phyloP scores from a whole-genome alignment of 2,113 vertebrate genomes.

The Willisornis vidua region DNA sequence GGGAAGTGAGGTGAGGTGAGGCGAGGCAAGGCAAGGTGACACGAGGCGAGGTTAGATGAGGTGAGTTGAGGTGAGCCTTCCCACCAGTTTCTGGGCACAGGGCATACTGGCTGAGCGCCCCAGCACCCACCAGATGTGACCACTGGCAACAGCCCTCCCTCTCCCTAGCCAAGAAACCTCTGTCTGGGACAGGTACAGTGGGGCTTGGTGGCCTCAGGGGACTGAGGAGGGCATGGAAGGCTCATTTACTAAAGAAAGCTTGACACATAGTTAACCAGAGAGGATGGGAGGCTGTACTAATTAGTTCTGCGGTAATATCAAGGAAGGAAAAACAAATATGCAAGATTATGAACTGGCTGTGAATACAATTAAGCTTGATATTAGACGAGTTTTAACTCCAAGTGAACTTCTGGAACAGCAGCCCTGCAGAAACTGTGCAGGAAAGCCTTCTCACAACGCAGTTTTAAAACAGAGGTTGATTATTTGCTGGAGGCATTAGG shows the following conservation, averaged over 20 bases:
- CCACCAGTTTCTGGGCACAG: fast-evolving
- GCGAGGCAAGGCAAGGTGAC: no score
- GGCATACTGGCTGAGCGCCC: background rate
- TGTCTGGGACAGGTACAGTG: background rate
- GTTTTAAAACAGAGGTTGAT: background rate
- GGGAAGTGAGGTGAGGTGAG: background rate
- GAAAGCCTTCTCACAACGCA: background rate
- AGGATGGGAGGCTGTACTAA: background rate
- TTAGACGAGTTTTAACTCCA: background rate
- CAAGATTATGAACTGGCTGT: background rate
- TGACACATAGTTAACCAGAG: background rate
- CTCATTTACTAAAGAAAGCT: background rate
- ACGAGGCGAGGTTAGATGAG: background rate
- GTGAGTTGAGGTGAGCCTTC: background rate
- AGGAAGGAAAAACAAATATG: background rate
- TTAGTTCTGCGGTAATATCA: background rate
- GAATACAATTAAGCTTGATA: background rate
- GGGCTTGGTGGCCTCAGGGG: background rate
- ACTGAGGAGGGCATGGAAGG: background rate
- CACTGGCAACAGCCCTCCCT: background rate
- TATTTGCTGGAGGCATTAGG: background rate
- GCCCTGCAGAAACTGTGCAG: fast-evolving
- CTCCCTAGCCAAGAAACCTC: background rate
- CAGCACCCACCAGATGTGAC: background rate
- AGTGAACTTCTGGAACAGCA: background rate